Evolutionary conservation across 2,888 invertebrate species (phyloP).

Genomic region (Malachius bipustulatus): DNA sequence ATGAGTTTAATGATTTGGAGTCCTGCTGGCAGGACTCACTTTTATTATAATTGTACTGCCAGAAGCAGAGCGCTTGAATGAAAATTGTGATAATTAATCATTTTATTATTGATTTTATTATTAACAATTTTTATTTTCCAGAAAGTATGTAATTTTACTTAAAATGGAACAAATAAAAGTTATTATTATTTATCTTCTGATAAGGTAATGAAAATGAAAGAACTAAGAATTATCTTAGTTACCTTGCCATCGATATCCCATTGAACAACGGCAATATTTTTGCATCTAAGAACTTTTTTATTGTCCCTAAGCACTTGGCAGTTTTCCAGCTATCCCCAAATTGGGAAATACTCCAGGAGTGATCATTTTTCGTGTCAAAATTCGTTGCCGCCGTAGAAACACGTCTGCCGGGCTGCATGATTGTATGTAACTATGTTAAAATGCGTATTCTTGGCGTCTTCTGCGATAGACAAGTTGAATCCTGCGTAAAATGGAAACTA

Average conservation of each 20-base stretch:
- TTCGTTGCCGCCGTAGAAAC: not conserved
- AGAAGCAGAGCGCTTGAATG: too few species aligned
- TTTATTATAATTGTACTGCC: too few species aligned
- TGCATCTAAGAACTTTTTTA: constrained; percentile 1
- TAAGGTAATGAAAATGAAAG: too few species aligned
- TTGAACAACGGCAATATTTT: constrained; percentile 1
- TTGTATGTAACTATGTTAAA: constrained; percentile 1
- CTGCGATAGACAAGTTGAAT: constrained; percentile 2
- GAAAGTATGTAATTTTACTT: too few species aligned
- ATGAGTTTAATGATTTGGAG: too few species aligned
- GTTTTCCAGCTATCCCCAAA: constrained; percentile 3
- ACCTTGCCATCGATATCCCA: constrained; percentile 1
- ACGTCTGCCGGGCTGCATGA: constrained; percentile 3
- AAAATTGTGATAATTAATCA: too few species aligned
- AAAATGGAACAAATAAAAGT: too few species aligned
- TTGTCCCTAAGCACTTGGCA: constrained; percentile 1
- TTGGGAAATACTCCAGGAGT: constrained; percentile 1
- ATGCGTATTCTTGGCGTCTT: not conserved
- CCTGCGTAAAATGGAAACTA: constrained; percentile 2
- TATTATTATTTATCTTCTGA: too few species aligned
- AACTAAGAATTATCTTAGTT: constrained; percentile 2
- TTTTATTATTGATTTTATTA: too few species aligned
- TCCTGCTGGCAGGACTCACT: too few species aligned
- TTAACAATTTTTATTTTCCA: too few species aligned
- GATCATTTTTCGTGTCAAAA: constrained; percentile 3